A percentile compares a stretch with the other conserved stretches of the same genome.
Evolutionary conservation across 2,113 vertebrate genomes (phyloP).

Genomic region (Ochotona princeps): DNA sequence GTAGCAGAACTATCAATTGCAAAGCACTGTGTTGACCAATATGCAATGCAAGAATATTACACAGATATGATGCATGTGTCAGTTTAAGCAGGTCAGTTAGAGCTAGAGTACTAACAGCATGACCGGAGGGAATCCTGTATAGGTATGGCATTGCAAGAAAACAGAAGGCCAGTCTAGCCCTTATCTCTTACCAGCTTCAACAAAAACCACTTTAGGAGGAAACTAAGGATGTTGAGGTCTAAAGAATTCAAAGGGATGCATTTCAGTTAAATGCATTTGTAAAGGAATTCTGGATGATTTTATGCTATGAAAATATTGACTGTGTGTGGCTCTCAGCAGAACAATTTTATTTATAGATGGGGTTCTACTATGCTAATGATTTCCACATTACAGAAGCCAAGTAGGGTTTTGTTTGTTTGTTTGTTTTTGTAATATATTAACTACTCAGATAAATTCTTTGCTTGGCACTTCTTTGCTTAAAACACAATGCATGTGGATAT

Average conservation of each 20-base stretch:
- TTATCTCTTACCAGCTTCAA: neutral
- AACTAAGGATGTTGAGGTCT: neutral
- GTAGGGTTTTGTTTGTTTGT: neutral
- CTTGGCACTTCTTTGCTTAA: constrained; percentile 79
- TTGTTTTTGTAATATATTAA: neutral
- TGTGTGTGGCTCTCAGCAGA: neutral
- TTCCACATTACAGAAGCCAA: neutral
- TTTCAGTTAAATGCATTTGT: constrained; percentile 13
- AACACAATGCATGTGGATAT: constrained; percentile 79
- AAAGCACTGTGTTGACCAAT: constrained; percentile 78
- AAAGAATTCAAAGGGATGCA: neutral
- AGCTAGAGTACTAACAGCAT: neutral
- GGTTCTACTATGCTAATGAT: neutral
- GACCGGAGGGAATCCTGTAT: neutral
- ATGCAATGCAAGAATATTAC: constrained; percentile 73
- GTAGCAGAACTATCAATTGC: constrained; percentile 80
- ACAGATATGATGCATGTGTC: constrained; percentile 66
- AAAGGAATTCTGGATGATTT: neutral
- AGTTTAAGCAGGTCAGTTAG: neutral
- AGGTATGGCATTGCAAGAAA: neutral
- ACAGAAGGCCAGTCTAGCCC: neutral
- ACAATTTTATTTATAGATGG: neutral
- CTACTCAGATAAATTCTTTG: constrained; percentile 76
- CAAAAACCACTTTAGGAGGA: neutral
- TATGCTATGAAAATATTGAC: neutral